phyloP scores from a whole-genome alignment of 2,113 vertebrate species.

The Tangachromis dhanisi region DNA sequence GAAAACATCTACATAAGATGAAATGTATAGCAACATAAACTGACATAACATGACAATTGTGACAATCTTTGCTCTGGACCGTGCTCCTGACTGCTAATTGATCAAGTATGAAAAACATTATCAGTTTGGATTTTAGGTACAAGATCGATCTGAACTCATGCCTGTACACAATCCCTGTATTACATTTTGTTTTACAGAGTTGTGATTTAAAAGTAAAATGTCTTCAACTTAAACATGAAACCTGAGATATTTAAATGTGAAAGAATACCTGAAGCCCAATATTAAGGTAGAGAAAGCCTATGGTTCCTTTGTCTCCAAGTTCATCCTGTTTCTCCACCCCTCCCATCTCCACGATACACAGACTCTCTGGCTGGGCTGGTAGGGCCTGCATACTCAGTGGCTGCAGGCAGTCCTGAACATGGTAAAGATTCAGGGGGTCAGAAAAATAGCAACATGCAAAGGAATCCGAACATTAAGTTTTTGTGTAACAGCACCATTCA shows the following conservation, averaged over 20 bases:
- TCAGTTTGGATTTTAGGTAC: neutral
- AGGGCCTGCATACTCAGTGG: slow-evolving; percentile 97
- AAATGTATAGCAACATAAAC: neutral
- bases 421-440: neutral
- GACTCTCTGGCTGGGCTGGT: slow-evolving; percentile 90
- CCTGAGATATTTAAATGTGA: neutral
- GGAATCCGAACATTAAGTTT: accelerated
- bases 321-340: slow-evolving; percentile 97
- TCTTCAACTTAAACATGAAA: neutral
- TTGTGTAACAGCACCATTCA: neutral
- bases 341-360: slow-evolving; percentile 98
- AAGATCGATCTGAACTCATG: neutral
- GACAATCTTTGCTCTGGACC: neutral
- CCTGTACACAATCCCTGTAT: neutral
- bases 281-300: slow-evolving; percentile 96
- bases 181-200: neutral
- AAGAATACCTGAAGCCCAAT: slow-evolving; percentile 89
- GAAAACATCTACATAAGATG: neutral
- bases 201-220: neutral
- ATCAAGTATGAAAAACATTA: neutral
- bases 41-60: accelerated
- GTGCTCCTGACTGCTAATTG: neutral
- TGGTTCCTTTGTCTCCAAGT: slow-evolving; percentile 89
- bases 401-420: slow-evolving; percentile 87
- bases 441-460: neutral